Conservation (phyloP, 2,797 vertebrate species). For the Heteromormyrus szaboi region DNA sequence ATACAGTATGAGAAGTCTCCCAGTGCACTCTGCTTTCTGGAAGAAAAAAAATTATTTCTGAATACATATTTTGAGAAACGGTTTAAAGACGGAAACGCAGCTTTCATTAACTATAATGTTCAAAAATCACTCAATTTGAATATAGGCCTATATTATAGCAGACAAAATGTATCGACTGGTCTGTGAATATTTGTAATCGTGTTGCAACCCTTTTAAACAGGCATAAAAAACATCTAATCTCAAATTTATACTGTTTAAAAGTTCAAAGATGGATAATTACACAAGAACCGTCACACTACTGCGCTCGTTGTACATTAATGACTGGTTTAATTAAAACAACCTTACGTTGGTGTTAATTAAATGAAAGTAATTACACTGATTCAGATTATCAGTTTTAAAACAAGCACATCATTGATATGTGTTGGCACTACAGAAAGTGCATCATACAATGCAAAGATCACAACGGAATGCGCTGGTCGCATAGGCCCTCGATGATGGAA, state of each 20-base stretch:
- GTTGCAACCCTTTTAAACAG: neutral
- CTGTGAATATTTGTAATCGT: neutral
- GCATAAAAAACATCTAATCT: neutral
- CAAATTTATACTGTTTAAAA: neutral
- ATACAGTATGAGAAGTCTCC: neutral
- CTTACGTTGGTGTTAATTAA: constrained; percentile 9
- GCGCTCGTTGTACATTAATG: neutral
- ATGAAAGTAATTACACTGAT: neutral
- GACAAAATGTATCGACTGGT: neutral
- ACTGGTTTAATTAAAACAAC: constrained; percentile 11
- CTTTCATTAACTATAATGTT: neutral
- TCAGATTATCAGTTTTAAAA: constrained; percentile 15
- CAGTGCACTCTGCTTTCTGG: neutral
- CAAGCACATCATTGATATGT: neutral
- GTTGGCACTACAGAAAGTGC: neutral
- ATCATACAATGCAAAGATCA: neutral
- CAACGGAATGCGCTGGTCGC: neutral
- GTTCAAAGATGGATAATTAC: neutral
- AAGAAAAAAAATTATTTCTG: neutral
- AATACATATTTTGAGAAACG: neutral
- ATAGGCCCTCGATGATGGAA: constrained; percentile 19
- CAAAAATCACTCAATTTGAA: neutral
- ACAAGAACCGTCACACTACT: neutral
- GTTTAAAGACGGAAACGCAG: neutral
- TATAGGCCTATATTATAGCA: neutral